phyloP scores from a whole-genome alignment of 1,140 invertebrate genomes.

The Drosophila sp. region DNA sequence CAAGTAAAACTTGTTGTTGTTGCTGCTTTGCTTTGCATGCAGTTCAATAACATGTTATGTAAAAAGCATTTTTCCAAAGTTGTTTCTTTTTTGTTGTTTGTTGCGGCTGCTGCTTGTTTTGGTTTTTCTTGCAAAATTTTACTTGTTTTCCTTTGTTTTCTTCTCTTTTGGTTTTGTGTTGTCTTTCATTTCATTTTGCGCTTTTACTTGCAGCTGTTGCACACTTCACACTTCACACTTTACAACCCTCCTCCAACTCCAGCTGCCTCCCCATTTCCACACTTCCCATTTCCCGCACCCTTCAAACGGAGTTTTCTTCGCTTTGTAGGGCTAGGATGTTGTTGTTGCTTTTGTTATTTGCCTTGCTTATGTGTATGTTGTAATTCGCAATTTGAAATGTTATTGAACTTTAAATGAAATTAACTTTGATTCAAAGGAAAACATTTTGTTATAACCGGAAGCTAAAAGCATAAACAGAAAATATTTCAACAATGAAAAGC shows the following conservation, averaged over 20 bases:
- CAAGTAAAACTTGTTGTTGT: conserved; percentile 58
- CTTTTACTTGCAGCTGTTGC: conserved; percentile 58
- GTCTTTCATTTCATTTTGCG: conserved; percentile 5
- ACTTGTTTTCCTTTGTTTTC: conserved; percentile 48
- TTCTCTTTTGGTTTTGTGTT: conserved; percentile 30
- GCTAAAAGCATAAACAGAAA: conserved; percentile 49
- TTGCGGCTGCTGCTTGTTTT: conserved; percentile 36
- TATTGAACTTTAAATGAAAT: conserved; percentile 79
- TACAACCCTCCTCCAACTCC: too few relatives aligned
- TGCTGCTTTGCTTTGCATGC: conserved; percentile 57
- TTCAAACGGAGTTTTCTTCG: conserved; percentile 2
- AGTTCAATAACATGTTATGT: conserved; percentile 85
- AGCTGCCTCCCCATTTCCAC: background rate
- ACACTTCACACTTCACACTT: conserved; percentile 27
- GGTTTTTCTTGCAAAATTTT: conserved; percentile 53
- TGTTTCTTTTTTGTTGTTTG: conserved; percentile 44
- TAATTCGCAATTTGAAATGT: conserved; percentile 82
- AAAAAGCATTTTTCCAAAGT: conserved; percentile 83
- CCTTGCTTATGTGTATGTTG: conserved; percentile 60
- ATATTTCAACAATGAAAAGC: conserved; percentile 71
- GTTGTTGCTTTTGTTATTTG: conserved; percentile 17
- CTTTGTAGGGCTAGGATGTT: conserved; percentile 22
- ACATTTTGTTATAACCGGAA: conserved; percentile 76
- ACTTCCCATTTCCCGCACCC: too few relatives aligned
- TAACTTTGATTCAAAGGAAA: conserved; percentile 70